Evolutionary conservation across 1,140 invertebrate genomes (phyloP), one percentile per base, ranked within the genome.

Genomic region (Papilio dardanus): DNA sequence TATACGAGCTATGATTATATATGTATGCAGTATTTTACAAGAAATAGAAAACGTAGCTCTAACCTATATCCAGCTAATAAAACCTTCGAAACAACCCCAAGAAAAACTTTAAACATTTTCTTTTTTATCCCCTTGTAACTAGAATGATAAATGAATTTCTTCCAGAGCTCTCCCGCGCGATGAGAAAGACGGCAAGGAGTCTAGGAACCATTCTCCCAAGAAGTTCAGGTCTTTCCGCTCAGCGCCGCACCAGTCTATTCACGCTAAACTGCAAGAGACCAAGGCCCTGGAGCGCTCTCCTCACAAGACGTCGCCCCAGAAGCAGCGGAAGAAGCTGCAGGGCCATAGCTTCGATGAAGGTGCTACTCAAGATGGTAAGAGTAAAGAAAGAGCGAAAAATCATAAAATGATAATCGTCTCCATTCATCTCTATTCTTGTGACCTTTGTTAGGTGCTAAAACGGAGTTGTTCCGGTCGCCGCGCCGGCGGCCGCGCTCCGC

Each of bases 101-200:
- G 8, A 7, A 46, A 19, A 46, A 46, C n/a, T n/a, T n/a, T 19
- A 46, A 46, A n/a, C 16, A 16, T 42, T 14, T 46, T 46, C n/a
- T 19, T 16, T 46, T 19, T 19, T 46, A 46, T 5, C 19, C n/a
- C n/a, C 1, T 19, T 12, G 16, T 16, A 46, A 7, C 6, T 19
- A 5, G 19, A 46, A n/a, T 69, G 31, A 42, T 69, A 10, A 19
- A 33, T 67, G 28, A n/a, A n/a, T 31, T 37, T 3, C 31, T 82
- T 82, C 7, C 87, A 96, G 96, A 92, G 96, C 96, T 69, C 95
- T 97, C 81, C 97, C 97, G 73, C 97, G 97, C 83, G 97, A 97
- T 86, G 97, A 98, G 86, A 98, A 98, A 87, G 97, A 97, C 74
- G 96, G 97, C 81, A 97, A 97, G 89, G 97, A 96, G 83, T 96